Conservation (phyloP, 2,113 vertebrate species). For the Rhinoderma darwinii region DNA sequence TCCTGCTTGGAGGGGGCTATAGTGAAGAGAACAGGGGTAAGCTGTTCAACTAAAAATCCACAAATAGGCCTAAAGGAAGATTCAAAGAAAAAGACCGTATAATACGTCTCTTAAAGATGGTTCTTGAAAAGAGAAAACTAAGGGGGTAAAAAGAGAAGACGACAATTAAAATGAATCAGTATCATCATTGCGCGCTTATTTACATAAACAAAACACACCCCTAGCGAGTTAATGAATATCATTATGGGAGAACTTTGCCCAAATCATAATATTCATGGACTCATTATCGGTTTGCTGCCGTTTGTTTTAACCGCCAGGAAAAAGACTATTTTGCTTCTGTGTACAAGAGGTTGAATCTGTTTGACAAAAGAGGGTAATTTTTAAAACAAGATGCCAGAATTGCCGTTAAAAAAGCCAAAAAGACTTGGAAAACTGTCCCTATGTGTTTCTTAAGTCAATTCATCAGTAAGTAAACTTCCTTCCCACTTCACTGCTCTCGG, state of each 20-base stretch:
- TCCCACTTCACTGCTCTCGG: neutral
- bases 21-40: neutral
- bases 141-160: conserved; percentile 53
- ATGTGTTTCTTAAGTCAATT: neutral
- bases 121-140: conserved; percentile 58
- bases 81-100: conserved; percentile 44
- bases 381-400: conserved; percentile 55
- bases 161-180: conserved; percentile 61
- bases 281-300: conserved; percentile 60
- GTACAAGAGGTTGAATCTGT: conserved; percentile 56
- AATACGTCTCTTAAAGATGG: conserved; percentile 55
- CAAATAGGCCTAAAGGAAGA: conserved; percentile 22
- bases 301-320: conserved; percentile 60
- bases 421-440: conserved; percentile 25
- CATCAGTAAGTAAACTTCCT: neutral
- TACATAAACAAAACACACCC: conserved; percentile 61
- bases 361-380: conserved; percentile 59
- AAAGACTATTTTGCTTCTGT: conserved; percentile 59
- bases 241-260: conserved; percentile 59
- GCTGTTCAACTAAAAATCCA: neutral
- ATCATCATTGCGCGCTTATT: conserved; percentile 60
- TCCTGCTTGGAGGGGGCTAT: neutral
- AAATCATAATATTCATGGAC: conserved; percentile 60
- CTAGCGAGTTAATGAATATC: conserved; percentile 61
- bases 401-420: conserved; percentile 36